phyloP scores from a whole-genome alignment of 2,113 vertebrate genomes.

The Hiodon tergisus region DNA sequence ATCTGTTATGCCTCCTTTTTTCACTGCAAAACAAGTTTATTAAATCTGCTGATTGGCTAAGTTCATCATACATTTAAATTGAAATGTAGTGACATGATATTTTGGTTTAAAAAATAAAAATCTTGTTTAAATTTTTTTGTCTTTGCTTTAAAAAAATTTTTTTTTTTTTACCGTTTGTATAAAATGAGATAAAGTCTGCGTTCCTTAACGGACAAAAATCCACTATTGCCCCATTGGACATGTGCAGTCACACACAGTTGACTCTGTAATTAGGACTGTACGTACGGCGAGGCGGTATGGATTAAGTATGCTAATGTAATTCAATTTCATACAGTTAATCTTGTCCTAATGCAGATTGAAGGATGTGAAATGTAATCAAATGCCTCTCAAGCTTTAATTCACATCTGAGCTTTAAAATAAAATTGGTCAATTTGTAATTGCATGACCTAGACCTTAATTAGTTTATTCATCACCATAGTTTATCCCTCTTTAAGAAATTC shows the following conservation, averaged over 20 bases:
- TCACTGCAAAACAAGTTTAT: too few relatives aligned
- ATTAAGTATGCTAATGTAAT: slow-evolving; percentile 75
- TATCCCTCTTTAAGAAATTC: slow-evolving; percentile 59
- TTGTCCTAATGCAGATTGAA: slow-evolving; percentile 70
- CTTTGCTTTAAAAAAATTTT: too few relatives aligned
- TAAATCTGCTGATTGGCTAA: too few relatives aligned
- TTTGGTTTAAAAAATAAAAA: too few relatives aligned
- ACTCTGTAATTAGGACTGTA: slow-evolving; percentile 57
- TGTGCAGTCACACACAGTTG: slow-evolving; percentile 13
- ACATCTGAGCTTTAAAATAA: slow-evolving; percentile 63
- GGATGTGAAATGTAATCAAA: slow-evolving; percentile 68
- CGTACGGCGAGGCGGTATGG: slow-evolving; percentile 54
- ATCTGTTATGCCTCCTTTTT: too few relatives aligned
- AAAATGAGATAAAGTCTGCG: neutral
- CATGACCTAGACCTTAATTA: slow-evolving; percentile 68
- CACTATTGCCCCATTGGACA: neutral
- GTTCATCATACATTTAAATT: too few relatives aligned
- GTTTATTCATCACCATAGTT: slow-evolving; percentile 68
- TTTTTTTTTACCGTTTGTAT: neutral
- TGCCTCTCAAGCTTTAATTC: slow-evolving; percentile 67
- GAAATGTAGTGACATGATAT: too few relatives aligned
- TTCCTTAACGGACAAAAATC: neutral
- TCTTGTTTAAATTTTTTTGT: neutral
- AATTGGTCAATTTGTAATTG: slow-evolving; percentile 72
- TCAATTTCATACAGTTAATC: slow-evolving; percentile 72